Evolutionary conservation across 2,888 invertebrate species (phyloP), one percentile per base, ranked within the genome.

Genomic region (Hyles lineata): DNA sequence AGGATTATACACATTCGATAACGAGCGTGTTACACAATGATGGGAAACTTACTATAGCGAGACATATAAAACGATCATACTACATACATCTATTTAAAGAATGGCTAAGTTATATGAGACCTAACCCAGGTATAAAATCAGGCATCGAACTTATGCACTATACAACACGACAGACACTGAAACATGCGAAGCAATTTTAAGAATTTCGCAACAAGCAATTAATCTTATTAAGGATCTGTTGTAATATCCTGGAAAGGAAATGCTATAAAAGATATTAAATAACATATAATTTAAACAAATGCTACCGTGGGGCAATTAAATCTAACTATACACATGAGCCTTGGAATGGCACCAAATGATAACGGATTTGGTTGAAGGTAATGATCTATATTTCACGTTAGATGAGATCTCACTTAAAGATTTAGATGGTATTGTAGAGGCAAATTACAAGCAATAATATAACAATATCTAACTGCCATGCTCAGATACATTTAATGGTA

Each of bases 221-320:
- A n/a, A 61, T 25, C 25, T 25, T 32, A 63, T 35, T 63, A 63
- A 21, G 63, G 21, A 35, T 23, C 61, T 32, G 63, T 63, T 63
- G 35, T 43, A 43, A 63, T 63, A 15, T 63, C 63, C 35, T n/a
- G 15, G 21, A 63, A 63, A 63, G 63, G 63, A 63, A 63, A 63
- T 15, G 61, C 63, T n/a, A 43, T 63, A 63, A 43, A 62, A 29
- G 43, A 21, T 21, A 21, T 43, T 43, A n/a, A 63, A 63, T 63
- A 61, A 61, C 61, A 19, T 29, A 61, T 29, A 55, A 55, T 55
- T 29, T 29, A 32, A 61, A 19, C 61, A 32, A 25, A 61, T 35
- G n/a, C 35, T 62, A 32, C n/a, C 63, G 21, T n/a, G 15, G 63
- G n/a, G 63, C 21, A 43, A 63, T 63, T 43, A 63, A 63, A 43